phyloP scores from a whole-genome alignment of 1,140 invertebrate species.

The Lysiphlebus fabarum region DNA sequence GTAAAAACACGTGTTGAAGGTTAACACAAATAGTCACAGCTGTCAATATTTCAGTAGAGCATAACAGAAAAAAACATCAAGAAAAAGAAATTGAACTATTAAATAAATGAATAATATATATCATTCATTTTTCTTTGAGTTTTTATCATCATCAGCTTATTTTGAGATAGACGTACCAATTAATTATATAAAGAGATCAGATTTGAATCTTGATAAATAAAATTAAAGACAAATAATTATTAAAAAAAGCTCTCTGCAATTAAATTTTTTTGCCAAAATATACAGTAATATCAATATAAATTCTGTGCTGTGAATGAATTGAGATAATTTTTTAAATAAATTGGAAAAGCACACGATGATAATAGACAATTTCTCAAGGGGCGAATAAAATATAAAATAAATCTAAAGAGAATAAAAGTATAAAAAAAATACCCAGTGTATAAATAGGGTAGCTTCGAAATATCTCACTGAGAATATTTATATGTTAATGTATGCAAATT shows the following conservation, averaged over 20 bases:
- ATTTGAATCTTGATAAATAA: no score
- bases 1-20: conserved; percentile 7
- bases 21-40: conserved; percentile 2
- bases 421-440: conserved; percentile 5
- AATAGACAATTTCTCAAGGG: conserved; percentile 15
- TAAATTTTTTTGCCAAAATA: no score
- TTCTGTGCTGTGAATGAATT: not conserved
- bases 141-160: not conserved
- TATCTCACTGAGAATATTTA: no score
- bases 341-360: conserved; percentile 4
- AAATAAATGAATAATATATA: not conserved
- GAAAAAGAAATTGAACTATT: not conserved
- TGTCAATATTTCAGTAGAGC: not conserved
- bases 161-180: no score
- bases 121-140: not conserved
- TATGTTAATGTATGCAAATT: no score
- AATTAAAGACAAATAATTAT: no score
- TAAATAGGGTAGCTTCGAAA: not conserved
- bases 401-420: conserved; percentile 16
- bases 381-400: no score
- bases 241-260: no score
- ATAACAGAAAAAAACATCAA: conserved; percentile 3
- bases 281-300: not conserved
- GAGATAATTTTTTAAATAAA: conserved; percentile 3
- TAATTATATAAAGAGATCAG: no score